Evolutionary conservation across 2,113 vertebrate genomes (phyloP).

Genomic region (Chloebia gouldiae): DNA sequence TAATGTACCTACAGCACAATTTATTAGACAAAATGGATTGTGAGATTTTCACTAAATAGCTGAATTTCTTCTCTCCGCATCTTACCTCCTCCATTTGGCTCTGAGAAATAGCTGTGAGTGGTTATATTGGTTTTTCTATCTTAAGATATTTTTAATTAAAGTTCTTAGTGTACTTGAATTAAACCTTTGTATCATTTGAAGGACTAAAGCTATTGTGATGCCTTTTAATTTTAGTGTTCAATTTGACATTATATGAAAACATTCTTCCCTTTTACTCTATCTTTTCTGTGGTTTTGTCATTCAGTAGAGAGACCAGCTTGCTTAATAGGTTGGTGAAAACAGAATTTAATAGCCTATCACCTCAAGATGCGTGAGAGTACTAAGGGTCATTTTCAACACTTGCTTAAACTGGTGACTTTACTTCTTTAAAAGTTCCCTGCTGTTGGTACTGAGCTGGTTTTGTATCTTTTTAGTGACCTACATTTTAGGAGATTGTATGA

Average conservation of each 20-base stretch:
- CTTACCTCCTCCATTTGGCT: not conserved
- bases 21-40: not conserved
- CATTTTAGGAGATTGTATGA: not conserved
- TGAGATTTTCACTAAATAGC: not conserved
- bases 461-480: not conserved
- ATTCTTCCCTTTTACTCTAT: not conserved
- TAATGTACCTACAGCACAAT: not conserved
- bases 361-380: not conserved
- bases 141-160: constrained; percentile 11
- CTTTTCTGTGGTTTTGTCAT: not conserved
- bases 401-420: not conserved
- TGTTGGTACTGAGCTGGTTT: not conserved
- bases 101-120: not conserved
- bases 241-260: not conserved
- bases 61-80: not conserved
- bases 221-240: not conserved
- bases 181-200: not conserved
- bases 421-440: not conserved
- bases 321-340: not conserved
- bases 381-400: not conserved
- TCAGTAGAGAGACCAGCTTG: not conserved
- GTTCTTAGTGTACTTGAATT: not conserved
- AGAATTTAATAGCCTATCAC: not conserved
- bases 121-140: not conserved
- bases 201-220: not conserved